A percentile compares a stretch with the other conserved stretches of the same genome.
These are phyloP conservation scores for Ardeotis arabs DNA, from an alignment of 2,113 vertebrate species.

Conservation along the genomic window DNA sequence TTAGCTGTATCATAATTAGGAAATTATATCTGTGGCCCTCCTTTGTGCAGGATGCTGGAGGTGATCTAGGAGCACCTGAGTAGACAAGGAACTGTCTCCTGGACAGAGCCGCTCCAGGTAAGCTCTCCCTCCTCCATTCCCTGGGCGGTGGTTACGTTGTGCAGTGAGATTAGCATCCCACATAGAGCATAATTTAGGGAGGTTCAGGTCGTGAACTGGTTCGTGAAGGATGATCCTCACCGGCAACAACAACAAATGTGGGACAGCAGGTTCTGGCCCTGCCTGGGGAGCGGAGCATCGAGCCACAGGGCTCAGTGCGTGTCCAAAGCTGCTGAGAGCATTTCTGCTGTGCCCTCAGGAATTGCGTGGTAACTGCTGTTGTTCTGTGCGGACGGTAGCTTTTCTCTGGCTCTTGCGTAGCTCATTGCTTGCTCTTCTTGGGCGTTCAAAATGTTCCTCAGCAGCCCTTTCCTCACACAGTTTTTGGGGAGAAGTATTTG, in stretches of 20 bases:
- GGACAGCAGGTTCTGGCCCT: not conserved
- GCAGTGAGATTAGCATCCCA: not conserved
- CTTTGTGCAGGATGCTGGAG: not conserved
- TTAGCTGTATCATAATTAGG: not conserved
- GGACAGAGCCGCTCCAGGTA: not conserved
- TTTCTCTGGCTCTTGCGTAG: not conserved
- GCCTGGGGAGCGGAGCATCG: not conserved
- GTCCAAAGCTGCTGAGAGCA: not conserved
- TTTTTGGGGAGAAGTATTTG: not conserved
- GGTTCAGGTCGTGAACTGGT: not conserved
- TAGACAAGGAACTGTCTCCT: not conserved
- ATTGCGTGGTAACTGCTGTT: fast-evolving
- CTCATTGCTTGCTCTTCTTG: not conserved
- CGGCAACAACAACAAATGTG: not conserved
- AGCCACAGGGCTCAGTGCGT: not conserved
- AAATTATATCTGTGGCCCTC: not conserved
- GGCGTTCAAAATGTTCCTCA: not conserved
- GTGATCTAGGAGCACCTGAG: not conserved
- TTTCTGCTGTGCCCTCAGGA: not conserved
- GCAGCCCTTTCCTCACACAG: not conserved
- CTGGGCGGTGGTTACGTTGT: not conserved
- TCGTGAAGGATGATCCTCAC: not conserved
- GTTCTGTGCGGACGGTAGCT: not conserved
- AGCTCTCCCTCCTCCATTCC: not conserved
- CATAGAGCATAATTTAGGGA: not conserved